Base-by-base conservation (phyloP, 2,888 invertebrate genomes). In the Meghimatium bilineatum region DNA sequence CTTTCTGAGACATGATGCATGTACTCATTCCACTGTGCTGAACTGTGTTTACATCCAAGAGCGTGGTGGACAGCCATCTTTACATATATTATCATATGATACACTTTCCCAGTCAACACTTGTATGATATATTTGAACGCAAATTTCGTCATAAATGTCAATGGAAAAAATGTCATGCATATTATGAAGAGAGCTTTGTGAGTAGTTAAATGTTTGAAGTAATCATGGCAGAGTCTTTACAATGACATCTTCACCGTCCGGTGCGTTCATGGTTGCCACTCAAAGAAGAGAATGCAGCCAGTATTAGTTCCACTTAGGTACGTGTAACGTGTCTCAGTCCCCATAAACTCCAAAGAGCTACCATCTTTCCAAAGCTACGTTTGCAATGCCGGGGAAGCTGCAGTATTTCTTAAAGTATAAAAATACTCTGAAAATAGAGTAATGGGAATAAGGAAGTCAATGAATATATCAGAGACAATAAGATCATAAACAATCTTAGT, bases 401-500 rank as follows among this genome's bases (percentile, higher is more conserved):
- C 89, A 89, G 84, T 89, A 90, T 84, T 89, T 90, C 85, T 90
- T 90, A 78, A 89, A 83, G 85, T 88, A 90, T 77, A 90, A 86
- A 71, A 90, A 87, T 87, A 90, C 89, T 75, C 90, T 90, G 88
- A 74, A 88, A 88, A 67, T 32, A 67, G 63, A 38, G 49, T 3
- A 56, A 56, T 2, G 20, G 2, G 3, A 78, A 67, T 20, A 8
- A 20, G 38, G 23, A 32, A 56, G 26, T 8, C 10, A 72, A 52
- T 38, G 14, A 10, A 69, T 20, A 29, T 23, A 34, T 23, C 26
- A 29, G 5, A 12, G 12, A 44, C 44, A 44, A 44, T 12, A 44
- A 44, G n/a, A n/a, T n/a, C n/a, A n/a, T n/a, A n/a, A n/a, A n/a
- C n/a, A n/a, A n/a, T n/a, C n/a, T n/a, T n/a, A n/a, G n/a, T n/a